Base-by-base conservation (phyloP, 2,797 vertebrate species). In the Phyllotis vaccarum region DNA sequence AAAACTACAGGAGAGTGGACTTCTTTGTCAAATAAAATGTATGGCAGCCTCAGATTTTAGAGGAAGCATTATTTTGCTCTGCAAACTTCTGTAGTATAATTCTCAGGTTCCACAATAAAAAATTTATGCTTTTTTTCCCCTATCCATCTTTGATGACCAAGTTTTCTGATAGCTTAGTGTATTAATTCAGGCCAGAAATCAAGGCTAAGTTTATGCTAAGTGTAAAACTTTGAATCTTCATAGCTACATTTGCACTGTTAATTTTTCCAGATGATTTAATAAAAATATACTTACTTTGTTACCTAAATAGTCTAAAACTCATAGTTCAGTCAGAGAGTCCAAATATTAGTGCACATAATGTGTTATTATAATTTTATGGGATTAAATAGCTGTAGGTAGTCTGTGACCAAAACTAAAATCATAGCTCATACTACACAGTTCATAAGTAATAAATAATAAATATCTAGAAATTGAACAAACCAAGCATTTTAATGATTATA, bases 291-390 rank as follows among this genome's bases (percentile, higher is more conserved):
- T 90, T 16, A 49, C 34, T 72, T 58, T 10, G 19, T 76, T 81
- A 83, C 43, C 64, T 79, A 82, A 93, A 79, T 81, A 68, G 24
- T 60, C 49, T 86, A 62, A 86, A 93, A 56, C 7, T 81, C 75
- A 79, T 56, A 40, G 40, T 49, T 5, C 7, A 82, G 0, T 68
- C 49, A 74, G 27, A 22, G 46, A 11, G 17, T 52, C 9, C 2
- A 16, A 52, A 29, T 62, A 46, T 72, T 46, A 16, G 6, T 19
- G 29, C 34, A 1, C 62, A 54, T 58, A 80, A 54, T 76, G 52
- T 27, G 12, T 24, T 16, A 17, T 46, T 40, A 22, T 52, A 22
- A 24, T 54, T 75, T 37, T 0, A 7, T 54, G 37, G 3, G 0
- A 58, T 91, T 90, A 95, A 79, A 89, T 62, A 64, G 16, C 81